Base-by-base conservation (phyloP, 2,113 vertebrate species). In the Uropsilus gracilis region DNA sequence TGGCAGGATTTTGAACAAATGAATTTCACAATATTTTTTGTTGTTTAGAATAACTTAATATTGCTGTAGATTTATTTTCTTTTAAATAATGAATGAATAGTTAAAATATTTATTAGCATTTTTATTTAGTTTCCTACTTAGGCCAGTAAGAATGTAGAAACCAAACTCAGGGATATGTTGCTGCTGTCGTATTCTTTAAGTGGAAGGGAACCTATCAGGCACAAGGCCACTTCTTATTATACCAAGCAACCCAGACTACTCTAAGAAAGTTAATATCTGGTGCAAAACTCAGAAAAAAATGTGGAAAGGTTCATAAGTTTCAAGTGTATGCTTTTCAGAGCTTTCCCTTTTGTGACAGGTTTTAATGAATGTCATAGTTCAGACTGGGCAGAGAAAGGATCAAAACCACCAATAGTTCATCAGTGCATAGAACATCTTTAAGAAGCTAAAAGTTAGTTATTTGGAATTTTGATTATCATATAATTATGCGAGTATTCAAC, bases 71-170 rank as follows among this genome's bases (percentile, higher is more conserved):
- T 84, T 94, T 89, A 64, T 84, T 28, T 83, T 76, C 34, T 28
- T 92, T 94, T 95, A 87, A 80, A 59, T 89, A 94, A 71, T 59
- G 42, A 89, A n/a, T 81, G 12, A 32, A 5, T 71, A 37, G 12
- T 81, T 91, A 88, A 95, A 71, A 14, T 68, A 64, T 39, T 84
- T 86, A 63, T 46, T 88, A 69, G 32, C 46, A 59, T n/a, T 80
- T 90, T 68, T 0, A 50, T 86, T 90, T 94, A 63, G 61, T 76
- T 95, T 89, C n/a, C 12, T 76, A 11, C 30, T 84, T 50, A 50
- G 26, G 6, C 9, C 11, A 55, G 5, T 68, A 69, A 57, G 20
- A 69, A 18, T 3, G 1, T n/a, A n/a, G 76, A 92, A 71, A 20
- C 5, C 30, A 93, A 76, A 44, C 1, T 7, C 32, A 64, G 20